A percentile compares a stretch with the other conserved stretches of the same genome.
Conservation (phyloP, 2,888 invertebrate species). For the Dolomedes plantarius region DNA sequence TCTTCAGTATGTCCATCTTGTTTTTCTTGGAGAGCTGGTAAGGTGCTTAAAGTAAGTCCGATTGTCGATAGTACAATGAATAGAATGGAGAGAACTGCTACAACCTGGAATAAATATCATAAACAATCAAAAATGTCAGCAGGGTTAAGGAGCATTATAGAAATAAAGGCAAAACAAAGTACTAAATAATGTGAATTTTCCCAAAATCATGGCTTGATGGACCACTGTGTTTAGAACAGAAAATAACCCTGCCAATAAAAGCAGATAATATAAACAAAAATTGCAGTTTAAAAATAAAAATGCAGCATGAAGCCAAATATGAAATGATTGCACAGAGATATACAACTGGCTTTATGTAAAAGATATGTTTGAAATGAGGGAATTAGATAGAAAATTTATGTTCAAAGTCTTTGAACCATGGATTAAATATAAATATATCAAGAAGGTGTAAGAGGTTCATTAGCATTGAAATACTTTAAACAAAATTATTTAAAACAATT, state of each 20-base stretch:
- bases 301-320: slow-evolving; percentile 31
- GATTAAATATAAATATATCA: too few species aligned
- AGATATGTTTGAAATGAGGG: too few species aligned
- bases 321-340: slow-evolving; percentile 2
- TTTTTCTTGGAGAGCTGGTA: slow-evolving; percentile 94
- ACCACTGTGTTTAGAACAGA: slow-evolving; percentile 31
- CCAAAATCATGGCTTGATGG: slow-evolving; percentile 15
- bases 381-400: too few species aligned
- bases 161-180: slow-evolving; percentile 51
- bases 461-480: too few species aligned
- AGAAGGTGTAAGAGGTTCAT: too few species aligned
- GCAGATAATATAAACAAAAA: neutral
- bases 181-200: neutral
- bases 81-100: slow-evolving; percentile 99
- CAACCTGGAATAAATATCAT: slow-evolving; percentile 85
- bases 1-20: slow-evolving; percentile 88
- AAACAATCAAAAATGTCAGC: slow-evolving; percentile 40
- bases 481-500: too few species aligned
- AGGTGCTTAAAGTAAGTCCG: slow-evolving; percentile 99
- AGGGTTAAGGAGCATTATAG: slow-evolving; percentile 26
- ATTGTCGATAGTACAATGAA: slow-evolving; percentile 99
- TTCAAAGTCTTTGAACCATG: too few species aligned
- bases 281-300: slow-evolving; percentile 39
- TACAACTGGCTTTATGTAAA: neutral
- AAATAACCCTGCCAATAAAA: neutral